Evolutionary conservation across 2,797 vertebrate species (phyloP).

Genomic region (Tamandua tetradactyla): DNA sequence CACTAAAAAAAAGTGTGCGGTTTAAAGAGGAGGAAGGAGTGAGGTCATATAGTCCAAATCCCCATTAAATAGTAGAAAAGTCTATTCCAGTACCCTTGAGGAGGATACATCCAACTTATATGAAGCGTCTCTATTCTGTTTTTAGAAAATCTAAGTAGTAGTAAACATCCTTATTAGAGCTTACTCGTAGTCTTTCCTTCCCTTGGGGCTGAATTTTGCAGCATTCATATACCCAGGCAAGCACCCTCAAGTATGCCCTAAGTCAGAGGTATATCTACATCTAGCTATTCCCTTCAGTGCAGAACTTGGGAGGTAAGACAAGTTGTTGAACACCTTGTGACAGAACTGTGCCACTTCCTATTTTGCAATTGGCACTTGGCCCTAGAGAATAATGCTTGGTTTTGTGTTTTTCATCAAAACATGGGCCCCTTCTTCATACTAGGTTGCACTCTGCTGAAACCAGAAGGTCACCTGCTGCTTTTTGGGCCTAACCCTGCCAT

Average conservation of each 20-base stretch:
- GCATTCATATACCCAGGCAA: not conserved
- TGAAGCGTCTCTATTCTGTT: not conserved
- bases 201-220: not conserved
- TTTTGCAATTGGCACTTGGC: not conserved
- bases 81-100: not conserved
- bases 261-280: accelerated
- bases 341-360: too few species aligned
- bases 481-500: not conserved
- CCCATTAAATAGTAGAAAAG: not conserved
- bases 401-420: not conserved
- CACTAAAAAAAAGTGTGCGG: not conserved
- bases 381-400: not conserved
- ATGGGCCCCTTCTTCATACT: not conserved
- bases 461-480: not conserved
- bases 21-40: not conserved
- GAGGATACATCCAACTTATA: not conserved
- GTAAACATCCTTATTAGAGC: not conserved
- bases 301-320: not conserved
- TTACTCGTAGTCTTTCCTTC: not conserved
- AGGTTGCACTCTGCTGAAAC: not conserved
- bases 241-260: not conserved
- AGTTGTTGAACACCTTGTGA: not conserved
- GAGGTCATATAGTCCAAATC: not conserved
- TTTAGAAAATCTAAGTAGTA: not conserved
- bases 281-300: not conserved